Evolutionary conservation across 1,140 invertebrate species (phyloP), one percentile per base, ranked within the genome.

Genomic region (Drosophila lacertosa): DNA sequence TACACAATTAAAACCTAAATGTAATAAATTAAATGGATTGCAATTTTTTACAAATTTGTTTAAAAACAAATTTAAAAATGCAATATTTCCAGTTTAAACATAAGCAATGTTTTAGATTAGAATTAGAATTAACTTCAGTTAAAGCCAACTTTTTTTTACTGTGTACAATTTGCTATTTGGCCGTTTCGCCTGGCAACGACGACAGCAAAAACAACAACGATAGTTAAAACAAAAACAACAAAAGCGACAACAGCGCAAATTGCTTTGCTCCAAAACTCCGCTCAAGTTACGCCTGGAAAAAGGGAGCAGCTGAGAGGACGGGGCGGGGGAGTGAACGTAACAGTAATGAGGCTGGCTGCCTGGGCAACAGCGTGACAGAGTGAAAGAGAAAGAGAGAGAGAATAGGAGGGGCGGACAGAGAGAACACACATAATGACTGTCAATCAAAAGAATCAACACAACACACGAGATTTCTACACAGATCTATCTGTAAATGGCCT

Each of bases 181-280:
- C 15, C 20, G 18, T 59, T 51, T 60, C 57, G 82, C 67, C 20
- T 74, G 73, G 77, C 75, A 74, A 80, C 75, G 39, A 45, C 57
- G 51, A 69, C 76, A 74, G 55, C 63, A 81, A 62, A 50, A 62
- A 63, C 70, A 53, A 18, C 35, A n/a, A n/a, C n/a, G n/a, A n/a
- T n/a, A n/a, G n/a, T n/a, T n/a, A n/a, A n/a, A n/a, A n/a, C n/a
- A 13, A 29, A 5, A 29, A 29, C 74, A 62, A 57, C 73, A 45
- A 39, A 24, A 33, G 37, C 73, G 59, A 40, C 45, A 74, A 62
- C 60, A 58, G 47, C 67, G 67, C 68, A 86, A 86, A 86, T 88
- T 86, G 82, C 82, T 86, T 86, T 65, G 65, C 77, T 66, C 57
- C 37, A 58, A 70, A 86, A 77, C 65, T 74, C 64, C 72, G 55